Percentiles rank a stretch among this genome's conserved stretches.
Conservation (phyloP, 2,888 invertebrate genomes). For the Drosophila flavopinicola region DNA sequence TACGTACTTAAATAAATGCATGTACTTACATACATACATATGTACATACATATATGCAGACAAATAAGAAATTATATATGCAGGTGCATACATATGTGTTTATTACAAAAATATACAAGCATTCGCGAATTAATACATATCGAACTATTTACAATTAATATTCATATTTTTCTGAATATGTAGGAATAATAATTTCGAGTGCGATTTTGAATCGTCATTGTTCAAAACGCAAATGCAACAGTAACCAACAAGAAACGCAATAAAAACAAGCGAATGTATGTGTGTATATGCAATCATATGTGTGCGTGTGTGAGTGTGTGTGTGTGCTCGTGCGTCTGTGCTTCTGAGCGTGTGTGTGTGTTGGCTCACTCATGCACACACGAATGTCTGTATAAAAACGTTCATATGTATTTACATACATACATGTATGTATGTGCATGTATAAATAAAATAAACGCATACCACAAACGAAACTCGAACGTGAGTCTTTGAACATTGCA, state of each 20-base stretch:
- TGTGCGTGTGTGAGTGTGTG: neutral
- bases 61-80: neutral
- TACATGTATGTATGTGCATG: slow-evolving; percentile 10
- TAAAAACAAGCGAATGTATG: slow-evolving; percentile 13
- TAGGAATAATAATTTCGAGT: slow-evolving; percentile 23
- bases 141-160: slow-evolving; percentile 14
- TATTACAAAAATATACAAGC: neutral
- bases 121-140: neutral
- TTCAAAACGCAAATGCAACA: slow-evolving; percentile 33
- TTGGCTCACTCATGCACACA: slow-evolving; percentile 22
- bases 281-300: slow-evolving; percentile 2
- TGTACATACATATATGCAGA: slow-evolving; percentile 8
- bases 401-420: slow-evolving; percentile 7
- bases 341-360: slow-evolving; percentile 16
- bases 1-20: neutral
- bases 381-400: slow-evolving; percentile 29
- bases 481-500: slow-evolving; percentile 77
- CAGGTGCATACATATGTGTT: slow-evolving; percentile 8
- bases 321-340: slow-evolving; percentile 20
- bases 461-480: slow-evolving; percentile 69
- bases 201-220: slow-evolving; percentile 29
- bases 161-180: slow-evolving; percentile 2
- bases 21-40: neutral
- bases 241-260: slow-evolving; percentile 29
- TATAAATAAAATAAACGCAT: slow-evolving; percentile 63